A percentile compares a stretch with the other conserved stretches of the same genome.
Conservation (phyloP, 35 echinoderm and acorn worm species). For the Ptychodera flava region DNA sequence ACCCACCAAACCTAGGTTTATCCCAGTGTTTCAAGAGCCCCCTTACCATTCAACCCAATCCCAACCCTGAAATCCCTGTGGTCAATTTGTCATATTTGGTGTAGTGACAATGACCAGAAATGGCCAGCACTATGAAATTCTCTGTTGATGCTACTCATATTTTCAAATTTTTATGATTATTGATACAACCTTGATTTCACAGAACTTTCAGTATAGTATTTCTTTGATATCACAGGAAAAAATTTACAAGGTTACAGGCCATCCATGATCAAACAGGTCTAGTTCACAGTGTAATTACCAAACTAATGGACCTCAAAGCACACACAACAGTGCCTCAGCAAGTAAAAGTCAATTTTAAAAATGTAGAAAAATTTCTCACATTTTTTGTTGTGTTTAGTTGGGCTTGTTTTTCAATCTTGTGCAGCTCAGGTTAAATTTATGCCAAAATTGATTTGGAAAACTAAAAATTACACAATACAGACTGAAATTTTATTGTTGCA, state of each 20-base stretch:
- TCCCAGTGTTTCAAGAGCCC: background rate
- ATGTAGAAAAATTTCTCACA: background rate
- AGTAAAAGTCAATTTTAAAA: background rate
- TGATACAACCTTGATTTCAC: background rate
- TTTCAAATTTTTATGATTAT: background rate
- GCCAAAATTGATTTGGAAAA: background rate
- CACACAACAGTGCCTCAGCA: background rate
- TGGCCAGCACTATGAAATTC: background rate
- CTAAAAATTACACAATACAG: background rate
- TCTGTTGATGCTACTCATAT: background rate
- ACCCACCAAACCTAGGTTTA: background rate
- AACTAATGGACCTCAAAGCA: background rate
- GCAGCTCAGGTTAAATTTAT: background rate
- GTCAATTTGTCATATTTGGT: too few relatives aligned
- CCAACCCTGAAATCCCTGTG: too few relatives aligned
- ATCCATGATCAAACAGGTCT: too few relatives aligned
- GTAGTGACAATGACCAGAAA: background rate
- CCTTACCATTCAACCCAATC: background rate
- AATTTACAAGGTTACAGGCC: too few relatives aligned
- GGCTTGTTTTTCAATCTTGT: background rate
- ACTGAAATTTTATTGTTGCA: background rate
- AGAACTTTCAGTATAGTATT: background rate
- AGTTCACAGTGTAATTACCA: background rate
- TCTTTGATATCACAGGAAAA: background rate
- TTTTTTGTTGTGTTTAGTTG: background rate